phyloP scores from a whole-genome alignment of 2,113 vertebrate species.

The Merops nubicus region DNA sequence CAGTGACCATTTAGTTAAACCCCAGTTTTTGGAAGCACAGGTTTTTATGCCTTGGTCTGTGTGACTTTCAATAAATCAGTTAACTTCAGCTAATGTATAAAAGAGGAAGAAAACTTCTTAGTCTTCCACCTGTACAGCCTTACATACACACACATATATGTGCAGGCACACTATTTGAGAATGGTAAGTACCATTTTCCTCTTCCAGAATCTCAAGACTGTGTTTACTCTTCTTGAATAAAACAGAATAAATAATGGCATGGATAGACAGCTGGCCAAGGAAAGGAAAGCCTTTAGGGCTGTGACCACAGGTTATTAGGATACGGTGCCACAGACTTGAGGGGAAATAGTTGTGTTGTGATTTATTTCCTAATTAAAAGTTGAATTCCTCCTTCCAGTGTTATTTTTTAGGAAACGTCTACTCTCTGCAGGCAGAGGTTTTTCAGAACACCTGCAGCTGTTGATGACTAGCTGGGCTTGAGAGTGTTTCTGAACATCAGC shows the following conservation, averaged over 20 bases:
- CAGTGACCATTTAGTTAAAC: not conserved
- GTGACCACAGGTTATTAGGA: not conserved
- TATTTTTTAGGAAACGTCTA: not conserved
- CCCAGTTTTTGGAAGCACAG: not conserved
- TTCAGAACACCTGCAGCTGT: not conserved
- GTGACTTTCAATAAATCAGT: not conserved
- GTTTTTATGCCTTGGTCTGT: not conserved
- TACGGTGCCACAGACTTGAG: not conserved
- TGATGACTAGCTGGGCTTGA: not conserved
- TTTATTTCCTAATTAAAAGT: not conserved
- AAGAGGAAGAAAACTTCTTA: not conserved
- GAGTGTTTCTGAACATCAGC: not conserved
- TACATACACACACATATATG: not conserved
- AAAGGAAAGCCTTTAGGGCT: not conserved
- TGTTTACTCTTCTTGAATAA: not conserved
- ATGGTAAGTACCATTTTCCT: not conserved
- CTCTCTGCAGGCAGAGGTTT: not conserved
- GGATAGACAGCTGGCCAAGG: not conserved
- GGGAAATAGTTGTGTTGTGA: not conserved
- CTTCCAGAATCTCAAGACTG: not conserved
- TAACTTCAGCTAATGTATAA: not conserved
- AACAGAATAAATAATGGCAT: not conserved
- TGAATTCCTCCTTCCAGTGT: not conserved
- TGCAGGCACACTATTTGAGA: not conserved
- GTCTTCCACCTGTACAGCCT: not conserved